These are phyloP conservation scores for Hassar affinis DNA, from an alignment of 2,113 vertebrate genomes.

Conservation along the genomic window DNA sequence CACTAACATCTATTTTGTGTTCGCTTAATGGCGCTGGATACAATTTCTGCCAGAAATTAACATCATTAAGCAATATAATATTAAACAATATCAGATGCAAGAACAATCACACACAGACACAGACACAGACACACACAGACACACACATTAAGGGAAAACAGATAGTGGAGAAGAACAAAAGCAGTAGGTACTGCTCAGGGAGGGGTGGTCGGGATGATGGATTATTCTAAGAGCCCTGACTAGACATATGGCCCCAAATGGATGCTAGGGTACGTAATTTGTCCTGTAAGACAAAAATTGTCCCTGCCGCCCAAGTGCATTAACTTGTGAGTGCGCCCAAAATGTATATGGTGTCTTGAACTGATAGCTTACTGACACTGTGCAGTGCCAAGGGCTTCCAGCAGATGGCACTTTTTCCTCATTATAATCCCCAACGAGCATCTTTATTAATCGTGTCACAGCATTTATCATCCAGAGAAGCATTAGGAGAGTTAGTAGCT, in stretches of 20 bases:
- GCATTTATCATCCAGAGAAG: slow-evolving; percentile 42
- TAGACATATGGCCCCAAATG: background rate
- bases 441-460: slow-evolving; percentile 44
- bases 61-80: background rate
- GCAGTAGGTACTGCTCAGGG: background rate
- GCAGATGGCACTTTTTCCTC: slow-evolving; percentile 68
- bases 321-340: background rate
- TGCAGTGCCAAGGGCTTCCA: slow-evolving; percentile 58
- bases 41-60: background rate
- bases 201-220: background rate
- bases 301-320: background rate
- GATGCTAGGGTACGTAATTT: background rate
- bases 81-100: background rate
- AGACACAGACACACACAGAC: background rate
- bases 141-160: background rate
- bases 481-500: slow-evolving; percentile 33
- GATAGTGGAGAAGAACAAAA: background rate
- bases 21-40: background rate
- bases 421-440: slow-evolving; percentile 37
- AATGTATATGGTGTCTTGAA: background rate
- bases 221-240: slow-evolving; percentile 12
- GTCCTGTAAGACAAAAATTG: background rate
- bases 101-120: background rate
- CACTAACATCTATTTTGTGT: background rate
- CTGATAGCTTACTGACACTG: background rate